Evolutionary conservation across 2,113 vertebrate genomes (phyloP), one percentile per base, ranked within the genome.

Genomic region (Indicator indicator): DNA sequence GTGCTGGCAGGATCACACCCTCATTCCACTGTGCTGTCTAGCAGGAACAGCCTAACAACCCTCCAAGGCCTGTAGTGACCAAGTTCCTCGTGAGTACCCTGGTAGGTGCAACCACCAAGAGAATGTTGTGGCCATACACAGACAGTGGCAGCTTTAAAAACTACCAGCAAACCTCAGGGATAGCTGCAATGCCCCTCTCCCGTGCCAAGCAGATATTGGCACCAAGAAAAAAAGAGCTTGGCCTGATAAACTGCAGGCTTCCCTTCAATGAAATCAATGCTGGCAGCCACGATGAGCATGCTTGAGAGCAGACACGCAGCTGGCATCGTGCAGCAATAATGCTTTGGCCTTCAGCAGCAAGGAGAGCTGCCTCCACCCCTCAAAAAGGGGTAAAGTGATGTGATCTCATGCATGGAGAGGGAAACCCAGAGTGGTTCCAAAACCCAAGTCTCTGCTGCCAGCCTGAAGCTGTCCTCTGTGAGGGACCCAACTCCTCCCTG

Each of bases 351-450:
- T 84, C 84, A 88, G 58, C 62, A 91, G 48, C 0, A 0, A 67
- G 52, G 30, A 73, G 26, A 55, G 36, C 68, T 73, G 18, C 68
- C 56, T 36, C 16, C 21, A 63, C 27, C 33, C n/a, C 6, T 30
- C 32, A 70, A 6, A 70, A 81, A 88, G 69, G 48, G 56, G 83
- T 91, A 56, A 86, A 88, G 21, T 0, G 0, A 65, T 63, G 50
- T 30, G 46, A 92, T 20, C 15, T 76, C 44, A 33, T 14, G 9
- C 62, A 52, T 3, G 17, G 50, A 67, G n/a, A 4, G 3, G 3
- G 1, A 11, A 2, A 2, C 6, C 13, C 40, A 73, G 26, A 0
- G 0, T 6, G 13, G 9, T 58, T 24, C 40, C 60, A 77, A 69
- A 93, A 83, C 1, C 5, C 13, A 58, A 20, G 23, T 85, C 24